These are phyloP conservation scores for Drosophila auraria DNA, from an alignment of 1,140 invertebrate species.

Conservation along the genomic window DNA sequence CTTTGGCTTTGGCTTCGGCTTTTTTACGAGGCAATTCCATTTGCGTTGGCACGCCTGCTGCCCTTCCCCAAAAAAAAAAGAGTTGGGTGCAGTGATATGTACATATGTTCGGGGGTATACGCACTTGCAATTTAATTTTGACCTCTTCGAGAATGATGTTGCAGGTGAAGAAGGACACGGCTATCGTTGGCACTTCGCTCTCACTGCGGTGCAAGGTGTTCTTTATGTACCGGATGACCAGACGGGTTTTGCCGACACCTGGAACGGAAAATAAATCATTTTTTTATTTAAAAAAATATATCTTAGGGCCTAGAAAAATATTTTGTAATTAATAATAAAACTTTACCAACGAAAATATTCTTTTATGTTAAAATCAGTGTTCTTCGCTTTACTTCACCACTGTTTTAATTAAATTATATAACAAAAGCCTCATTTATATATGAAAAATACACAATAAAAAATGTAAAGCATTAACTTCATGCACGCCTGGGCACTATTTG, in stretches of 20 bases:
- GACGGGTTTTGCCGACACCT: conserved; percentile 95
- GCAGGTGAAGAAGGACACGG: conserved; percentile 95
- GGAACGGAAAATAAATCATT: conserved; percentile 75
- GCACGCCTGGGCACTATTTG: neutral
- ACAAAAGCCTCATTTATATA: neutral
- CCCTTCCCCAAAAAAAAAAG: neutral
- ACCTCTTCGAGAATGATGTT: conserved; percentile 90
- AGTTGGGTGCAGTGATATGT: conserved; percentile 33
- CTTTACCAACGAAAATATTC: too few relatives aligned
- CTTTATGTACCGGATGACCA: conserved; percentile 92
- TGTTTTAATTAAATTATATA: neutral
- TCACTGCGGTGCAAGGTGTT: conserved; percentile 90
- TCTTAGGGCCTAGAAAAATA: neutral
- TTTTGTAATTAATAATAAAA: too few relatives aligned
- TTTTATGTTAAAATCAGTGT: too few relatives aligned
- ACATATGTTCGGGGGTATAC: conserved; percentile 33
- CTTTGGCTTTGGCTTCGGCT: conserved; percentile 49
- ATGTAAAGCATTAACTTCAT: neutral
- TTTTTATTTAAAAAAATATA: neutral
- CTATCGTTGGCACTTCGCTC: conserved; percentile 92
- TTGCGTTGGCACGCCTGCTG: conserved; percentile 5
- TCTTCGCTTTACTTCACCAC: too few relatives aligned
- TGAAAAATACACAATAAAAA: neutral
- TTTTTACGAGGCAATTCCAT: conserved; percentile 55
- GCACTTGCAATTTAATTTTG: conserved; percentile 91